These are phyloP conservation scores for Anthoscopus minutus DNA, from an alignment of 2,113 vertebrate genomes.

Conservation along the genomic window DNA sequence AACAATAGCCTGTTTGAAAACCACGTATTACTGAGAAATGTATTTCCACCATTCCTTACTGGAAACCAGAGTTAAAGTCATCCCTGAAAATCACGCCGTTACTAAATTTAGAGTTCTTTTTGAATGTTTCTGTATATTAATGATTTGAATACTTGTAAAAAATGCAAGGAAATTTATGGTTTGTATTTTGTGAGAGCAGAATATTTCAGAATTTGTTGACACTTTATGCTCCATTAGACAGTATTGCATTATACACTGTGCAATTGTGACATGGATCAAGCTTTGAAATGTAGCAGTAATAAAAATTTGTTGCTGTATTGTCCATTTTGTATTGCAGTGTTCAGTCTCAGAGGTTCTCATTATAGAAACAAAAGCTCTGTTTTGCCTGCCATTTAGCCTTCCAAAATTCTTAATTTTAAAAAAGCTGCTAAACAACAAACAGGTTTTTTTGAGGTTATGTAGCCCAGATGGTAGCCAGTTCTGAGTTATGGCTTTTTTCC, in stretches of 20 bases:
- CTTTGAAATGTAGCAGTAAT: not conserved
- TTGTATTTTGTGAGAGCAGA: not conserved
- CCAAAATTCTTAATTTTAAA: not conserved
- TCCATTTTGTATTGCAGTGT: not conserved
- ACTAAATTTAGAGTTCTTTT: not conserved
- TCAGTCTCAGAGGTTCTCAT: not conserved
- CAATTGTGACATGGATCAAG: not conserved
- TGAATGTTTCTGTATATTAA: not conserved
- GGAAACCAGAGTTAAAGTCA: not conserved
- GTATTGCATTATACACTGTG: not conserved
- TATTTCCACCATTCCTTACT: not conserved
- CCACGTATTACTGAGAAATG: not conserved
- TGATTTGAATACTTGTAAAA: not conserved
- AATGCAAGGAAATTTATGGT: not conserved
- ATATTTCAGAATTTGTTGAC: not conserved
- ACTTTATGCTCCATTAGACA: not conserved
- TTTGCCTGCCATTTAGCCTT: not conserved
- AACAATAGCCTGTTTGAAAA: not conserved
- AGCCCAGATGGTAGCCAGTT: not conserved
- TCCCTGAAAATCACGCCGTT: not conserved
- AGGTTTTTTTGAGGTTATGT: not conserved
- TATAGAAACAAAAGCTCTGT: not conserved
- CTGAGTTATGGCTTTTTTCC: not conserved
- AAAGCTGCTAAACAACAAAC: not conserved
- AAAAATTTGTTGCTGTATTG: not conserved